Conservation (phyloP, 2,113 vertebrate species). For the Colaptes auratus region DNA sequence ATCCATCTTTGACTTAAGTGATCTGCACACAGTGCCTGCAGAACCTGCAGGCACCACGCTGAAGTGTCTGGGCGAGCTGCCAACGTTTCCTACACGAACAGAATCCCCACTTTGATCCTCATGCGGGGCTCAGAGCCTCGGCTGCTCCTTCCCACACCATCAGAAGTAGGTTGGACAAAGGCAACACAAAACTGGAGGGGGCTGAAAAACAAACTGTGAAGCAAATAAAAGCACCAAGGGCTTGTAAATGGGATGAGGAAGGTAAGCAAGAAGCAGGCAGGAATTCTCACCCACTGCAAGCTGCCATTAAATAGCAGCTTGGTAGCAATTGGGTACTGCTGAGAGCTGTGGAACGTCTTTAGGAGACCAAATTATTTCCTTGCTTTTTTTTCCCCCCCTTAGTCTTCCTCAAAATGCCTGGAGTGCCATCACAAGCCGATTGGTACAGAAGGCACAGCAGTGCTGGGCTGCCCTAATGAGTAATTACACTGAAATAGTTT, state of each 20-base stretch:
- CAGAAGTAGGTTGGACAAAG: neutral
- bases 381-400: neutral
- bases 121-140: fast-evolving
- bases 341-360: neutral
- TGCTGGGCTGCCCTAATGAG: conserved; percentile 5
- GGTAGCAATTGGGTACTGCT: neutral
- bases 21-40: neutral
- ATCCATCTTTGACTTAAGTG: neutral
- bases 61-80: conserved; percentile 23
- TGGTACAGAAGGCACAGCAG: neutral
- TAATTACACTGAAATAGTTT: conserved; percentile 39
- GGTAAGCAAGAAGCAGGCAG: neutral
- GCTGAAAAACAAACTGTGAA: neutral
- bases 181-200: fast-evolving
- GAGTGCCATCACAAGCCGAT: neutral
- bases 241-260: neutral
- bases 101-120: neutral
- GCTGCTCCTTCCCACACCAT: neutral
- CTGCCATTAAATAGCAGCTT: neutral
- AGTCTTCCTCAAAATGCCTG: neutral
- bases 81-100: neutral
- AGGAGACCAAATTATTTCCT: neutral
- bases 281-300: neutral
- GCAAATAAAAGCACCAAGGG: neutral
- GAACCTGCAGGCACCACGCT: neutral